Evolutionary conservation across 2,888 invertebrate species (phyloP).

Genomic region (Lutraria lutraria): DNA sequence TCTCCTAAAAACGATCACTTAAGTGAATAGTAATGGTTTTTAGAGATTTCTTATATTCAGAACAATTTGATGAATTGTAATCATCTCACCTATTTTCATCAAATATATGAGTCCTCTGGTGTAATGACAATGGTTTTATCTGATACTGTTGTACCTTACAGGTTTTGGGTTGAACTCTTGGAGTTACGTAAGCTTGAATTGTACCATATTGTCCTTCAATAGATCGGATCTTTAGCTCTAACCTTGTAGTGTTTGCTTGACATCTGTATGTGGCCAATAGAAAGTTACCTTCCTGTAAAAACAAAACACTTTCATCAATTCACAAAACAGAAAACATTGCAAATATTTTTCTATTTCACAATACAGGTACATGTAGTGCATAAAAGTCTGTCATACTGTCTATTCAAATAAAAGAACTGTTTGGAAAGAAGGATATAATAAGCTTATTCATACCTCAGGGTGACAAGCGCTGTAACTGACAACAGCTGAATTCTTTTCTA

Average conservation of each 20-base stretch:
- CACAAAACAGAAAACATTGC: not conserved
- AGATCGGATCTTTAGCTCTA: slow-evolving; percentile 94
- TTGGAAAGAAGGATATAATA: no score
- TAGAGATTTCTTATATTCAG: no score
- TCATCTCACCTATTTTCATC: slow-evolving; percentile 88
- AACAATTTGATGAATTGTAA: not conserved
- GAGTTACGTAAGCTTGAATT: slow-evolving; percentile 92
- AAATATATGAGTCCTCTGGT: slow-evolving; percentile 91
- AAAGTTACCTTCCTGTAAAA: slow-evolving; percentile 90
- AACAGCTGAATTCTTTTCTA: slow-evolving; percentile 93
- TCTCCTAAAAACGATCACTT: no score
- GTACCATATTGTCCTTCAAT: slow-evolving; percentile 93
- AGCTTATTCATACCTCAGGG: slow-evolving; percentile 88
- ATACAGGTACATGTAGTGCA: not conserved
- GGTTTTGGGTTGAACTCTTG: slow-evolving; percentile 93
- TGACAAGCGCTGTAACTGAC: slow-evolving; percentile 92
- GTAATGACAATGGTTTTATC: slow-evolving; percentile 93
- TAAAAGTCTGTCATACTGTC: not conserved
- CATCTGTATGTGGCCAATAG: slow-evolving; percentile 96
- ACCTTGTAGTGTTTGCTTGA: slow-evolving; percentile 95
- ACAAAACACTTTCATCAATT: not conserved
- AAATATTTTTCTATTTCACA: no score
- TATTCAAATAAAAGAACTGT: not conserved
- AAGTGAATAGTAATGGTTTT: no score
- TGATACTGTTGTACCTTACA: slow-evolving; percentile 91